Base-by-base conservation (phyloP, 2,797 vertebrate species). In the Myripristis murdjan region DNA sequence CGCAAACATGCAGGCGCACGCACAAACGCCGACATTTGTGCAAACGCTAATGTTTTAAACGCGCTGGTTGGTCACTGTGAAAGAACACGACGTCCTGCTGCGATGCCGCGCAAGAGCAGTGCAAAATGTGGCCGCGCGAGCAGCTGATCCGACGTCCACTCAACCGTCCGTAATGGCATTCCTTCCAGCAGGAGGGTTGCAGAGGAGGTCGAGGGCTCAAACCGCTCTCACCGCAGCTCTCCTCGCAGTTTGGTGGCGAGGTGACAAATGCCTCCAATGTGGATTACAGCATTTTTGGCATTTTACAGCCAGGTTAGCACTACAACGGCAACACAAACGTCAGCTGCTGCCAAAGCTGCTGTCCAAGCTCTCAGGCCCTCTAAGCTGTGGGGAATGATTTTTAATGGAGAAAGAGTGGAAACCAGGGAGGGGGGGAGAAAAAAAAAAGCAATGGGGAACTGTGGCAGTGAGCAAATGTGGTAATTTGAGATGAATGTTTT, bases 271-370 rank as follows among this genome's bases (percentile, higher is more conserved):
- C 83, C 90, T 91, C 82, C 81, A 5, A 83, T 79, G 89, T 65
- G 84, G 89, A 89, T 92, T 83, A 91, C 90, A 90, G 73, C 82
- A 79, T 87, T 90, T 87, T 81, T 86, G 81, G 73, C 85, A 82
- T 89, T 92, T 93, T 91, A 91, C 88, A 86, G 86, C 79, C 81
- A 64, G 84, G 86, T 87, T 91, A 85, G 71, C 85, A 74, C 83
- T 22, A 81, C 77, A 72, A 73, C 43, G 65, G 35, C 83, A 85
- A 88, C 68, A 63, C 66, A 76, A 73, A 77, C 76, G 70, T 56
- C 72, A 69, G 71, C 61, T 63, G 33, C 68, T 73, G 69, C 43
- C 46, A 1, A 61, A 53, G 56, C 61, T 18, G 26, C 66, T 22
- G 37, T 51, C 18, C 24, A 24, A 71, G 49, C 64, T 47, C 67